Evolutionary conservation across 1,140 invertebrate species (phyloP).

Genomic region (Papilio helenus): DNA sequence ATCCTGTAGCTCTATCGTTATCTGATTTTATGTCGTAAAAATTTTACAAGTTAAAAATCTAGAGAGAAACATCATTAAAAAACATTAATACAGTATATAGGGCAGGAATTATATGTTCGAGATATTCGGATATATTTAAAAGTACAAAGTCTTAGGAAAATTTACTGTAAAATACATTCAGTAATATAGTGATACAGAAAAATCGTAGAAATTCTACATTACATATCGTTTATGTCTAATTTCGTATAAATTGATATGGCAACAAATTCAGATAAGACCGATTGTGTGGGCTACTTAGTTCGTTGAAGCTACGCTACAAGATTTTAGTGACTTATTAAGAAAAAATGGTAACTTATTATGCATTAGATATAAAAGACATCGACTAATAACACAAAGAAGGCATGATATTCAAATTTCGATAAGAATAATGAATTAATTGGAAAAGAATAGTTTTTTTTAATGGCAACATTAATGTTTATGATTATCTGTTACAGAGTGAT

Average conservation of each 20-base stretch:
- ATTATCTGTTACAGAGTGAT: neutral
- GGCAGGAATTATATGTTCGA: constrained; percentile 29
- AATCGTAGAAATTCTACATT: constrained; percentile 64
- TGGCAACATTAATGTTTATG: neutral
- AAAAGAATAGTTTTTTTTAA: too few relatives aligned
- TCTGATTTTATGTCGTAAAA: neutral
- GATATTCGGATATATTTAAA: constrained; percentile 34
- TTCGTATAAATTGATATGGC: constrained; percentile 50
- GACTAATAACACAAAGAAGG: neutral
- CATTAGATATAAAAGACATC: neutral
- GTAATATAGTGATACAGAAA: constrained; percentile 33
- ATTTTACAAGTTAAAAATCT: constrained; percentile 12
- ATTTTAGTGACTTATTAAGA: constrained; percentile 24
- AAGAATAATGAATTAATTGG: too few relatives aligned
- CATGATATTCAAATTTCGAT: neutral
- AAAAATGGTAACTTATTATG: constrained; percentile 22
- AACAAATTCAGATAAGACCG: constrained; percentile 48
- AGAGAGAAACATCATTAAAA: constrained; percentile 21
- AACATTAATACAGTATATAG: constrained; percentile 37
- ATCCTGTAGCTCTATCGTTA: neutral
- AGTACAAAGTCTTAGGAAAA: constrained; percentile 38
- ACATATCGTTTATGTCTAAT: constrained; percentile 50
- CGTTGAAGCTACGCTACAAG: constrained; percentile 30
- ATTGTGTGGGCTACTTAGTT: constrained; percentile 33
- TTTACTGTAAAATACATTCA: constrained; percentile 35